These are phyloP conservation scores for Mythimna albipuncta DNA, from an alignment of 2,888 invertebrate genomes.

Conservation along the genomic window DNA sequence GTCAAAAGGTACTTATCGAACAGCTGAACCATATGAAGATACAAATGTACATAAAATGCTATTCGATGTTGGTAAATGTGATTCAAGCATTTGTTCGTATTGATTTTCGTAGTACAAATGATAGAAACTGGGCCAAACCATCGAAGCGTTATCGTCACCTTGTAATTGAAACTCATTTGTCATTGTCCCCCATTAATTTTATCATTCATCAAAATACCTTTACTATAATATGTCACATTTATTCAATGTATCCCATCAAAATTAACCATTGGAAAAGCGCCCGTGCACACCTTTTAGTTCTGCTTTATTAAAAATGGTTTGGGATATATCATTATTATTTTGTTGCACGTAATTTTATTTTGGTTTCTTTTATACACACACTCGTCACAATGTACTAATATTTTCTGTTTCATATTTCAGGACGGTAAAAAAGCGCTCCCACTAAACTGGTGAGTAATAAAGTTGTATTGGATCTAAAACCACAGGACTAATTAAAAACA, in stretches of 20 bases:
- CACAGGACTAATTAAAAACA: constrained; percentile 53
- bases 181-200: neutral
- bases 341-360: constrained; percentile 54
- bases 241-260: constrained; percentile 25
- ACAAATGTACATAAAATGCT: no score
- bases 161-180: constrained; percentile 16
- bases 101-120: neutral
- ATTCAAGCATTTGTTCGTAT: neutral
- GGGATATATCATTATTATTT: constrained; percentile 27
- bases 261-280: constrained; percentile 53
- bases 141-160: constrained; percentile 25
- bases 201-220: neutral
- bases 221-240: no score
- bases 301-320: constrained; percentile 51
- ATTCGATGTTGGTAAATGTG: neutral
- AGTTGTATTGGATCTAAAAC: constrained; percentile 70
- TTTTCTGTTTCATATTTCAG: constrained; percentile 41
- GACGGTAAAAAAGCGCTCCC: constrained; percentile 67
- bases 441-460: constrained; percentile 71
- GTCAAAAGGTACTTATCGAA: no score
- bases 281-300: constrained; percentile 64
- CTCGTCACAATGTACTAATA: neutral
- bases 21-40: no score
- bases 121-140: neutral
- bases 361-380: neutral